Evolutionary conservation across 2,113 vertebrate genomes (phyloP).

Genomic region (Cyanistes caeruleus): DNA sequence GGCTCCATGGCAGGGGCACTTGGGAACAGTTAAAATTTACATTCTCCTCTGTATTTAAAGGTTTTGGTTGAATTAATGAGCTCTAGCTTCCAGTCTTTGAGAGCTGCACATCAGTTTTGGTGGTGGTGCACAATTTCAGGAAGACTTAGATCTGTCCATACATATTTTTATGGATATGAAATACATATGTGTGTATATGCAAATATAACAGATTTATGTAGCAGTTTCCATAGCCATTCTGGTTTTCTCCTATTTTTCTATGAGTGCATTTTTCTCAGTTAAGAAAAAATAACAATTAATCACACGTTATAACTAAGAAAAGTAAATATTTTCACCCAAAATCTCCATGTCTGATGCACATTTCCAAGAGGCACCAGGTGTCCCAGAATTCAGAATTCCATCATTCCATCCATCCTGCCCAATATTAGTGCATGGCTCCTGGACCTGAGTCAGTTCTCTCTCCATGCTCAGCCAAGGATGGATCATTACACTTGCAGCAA

Average conservation of each 20-base stretch:
- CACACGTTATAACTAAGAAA: neutral
- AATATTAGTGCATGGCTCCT: neutral
- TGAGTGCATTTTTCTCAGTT: neutral
- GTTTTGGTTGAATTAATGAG: neutral
- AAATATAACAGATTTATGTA: neutral
- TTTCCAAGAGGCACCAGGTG: neutral
- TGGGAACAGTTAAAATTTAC: neutral
- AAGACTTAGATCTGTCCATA: neutral
- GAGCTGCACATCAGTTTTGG: neutral
- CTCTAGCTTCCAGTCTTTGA: neutral
- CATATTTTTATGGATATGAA: neutral
- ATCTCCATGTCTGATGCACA: accelerated
- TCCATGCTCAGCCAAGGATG: neutral
- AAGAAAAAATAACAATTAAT: neutral
- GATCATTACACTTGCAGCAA: neutral
- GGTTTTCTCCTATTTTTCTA: neutral
- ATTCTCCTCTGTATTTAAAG: neutral
- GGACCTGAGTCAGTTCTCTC: neutral
- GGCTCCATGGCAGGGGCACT: neutral
- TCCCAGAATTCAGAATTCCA: neutral
- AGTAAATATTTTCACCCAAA: neutral
- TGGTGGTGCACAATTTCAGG: neutral
- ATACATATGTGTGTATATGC: neutral
- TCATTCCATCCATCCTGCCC: neutral
- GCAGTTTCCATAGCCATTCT: neutral